These are phyloP conservation scores for Protobothrops flavoviridis DNA, from an alignment of 2,113 vertebrate species.

Conservation along the genomic window DNA sequence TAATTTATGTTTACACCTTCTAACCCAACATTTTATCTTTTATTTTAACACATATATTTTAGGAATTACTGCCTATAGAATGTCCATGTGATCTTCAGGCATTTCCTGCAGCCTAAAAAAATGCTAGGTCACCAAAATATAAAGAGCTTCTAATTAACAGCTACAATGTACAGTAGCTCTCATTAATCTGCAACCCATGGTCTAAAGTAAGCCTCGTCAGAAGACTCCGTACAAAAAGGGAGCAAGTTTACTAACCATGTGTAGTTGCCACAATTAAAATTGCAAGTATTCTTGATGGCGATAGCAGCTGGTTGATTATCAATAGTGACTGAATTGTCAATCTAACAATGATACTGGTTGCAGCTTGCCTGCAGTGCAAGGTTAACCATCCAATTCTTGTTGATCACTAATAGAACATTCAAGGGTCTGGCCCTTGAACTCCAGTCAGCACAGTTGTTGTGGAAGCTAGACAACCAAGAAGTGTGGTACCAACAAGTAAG, in stretches of 20 bases:
- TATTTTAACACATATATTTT: not conserved
- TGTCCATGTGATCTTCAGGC: not conserved
- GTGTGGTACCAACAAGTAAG: not conserved
- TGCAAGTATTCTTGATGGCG: not conserved
- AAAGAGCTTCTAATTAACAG: not conserved
- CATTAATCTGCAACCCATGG: not conserved
- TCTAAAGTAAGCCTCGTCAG: not conserved
- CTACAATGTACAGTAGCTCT: not conserved
- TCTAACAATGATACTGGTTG: too few relatives aligned
- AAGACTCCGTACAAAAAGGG: not conserved
- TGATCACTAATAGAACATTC: not conserved
- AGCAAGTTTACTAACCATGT: not conserved
- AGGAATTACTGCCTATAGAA: not conserved
- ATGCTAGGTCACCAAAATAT: not conserved
- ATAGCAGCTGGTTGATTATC: not conserved
- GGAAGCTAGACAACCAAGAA: not conserved
- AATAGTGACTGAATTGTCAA: not conserved
- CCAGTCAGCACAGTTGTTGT: not conserved
- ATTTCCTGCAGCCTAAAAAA: not conserved
- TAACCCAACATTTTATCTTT: not conserved
- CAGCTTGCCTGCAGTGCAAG: not conserved
- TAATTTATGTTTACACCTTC: not conserved
- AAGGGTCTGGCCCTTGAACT: not conserved
- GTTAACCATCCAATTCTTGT: not conserved
- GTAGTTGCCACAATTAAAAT: not conserved